A percentile compares a stretch with the other conserved stretches of the same genome.
Evolutionary conservation across 2,888 invertebrate species (phyloP).

Genomic region (Camptogramma bilineatum): DNA sequence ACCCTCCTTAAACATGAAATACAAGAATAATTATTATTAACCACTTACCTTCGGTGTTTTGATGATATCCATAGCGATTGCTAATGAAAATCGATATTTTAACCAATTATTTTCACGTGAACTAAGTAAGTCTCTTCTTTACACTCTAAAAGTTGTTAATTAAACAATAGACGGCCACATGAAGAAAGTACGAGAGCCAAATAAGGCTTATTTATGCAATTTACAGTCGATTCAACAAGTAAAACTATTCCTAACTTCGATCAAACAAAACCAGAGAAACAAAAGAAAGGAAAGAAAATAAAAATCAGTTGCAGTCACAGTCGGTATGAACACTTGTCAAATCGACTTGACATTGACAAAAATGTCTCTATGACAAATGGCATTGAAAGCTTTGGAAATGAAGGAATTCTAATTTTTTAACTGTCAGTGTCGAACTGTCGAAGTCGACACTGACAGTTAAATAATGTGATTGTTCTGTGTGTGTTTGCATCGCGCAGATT

Average conservation of each 20-base stretch:
- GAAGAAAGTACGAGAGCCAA: neutral
- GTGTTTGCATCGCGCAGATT: too few species aligned
- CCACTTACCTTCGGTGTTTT: conserved; percentile 76
- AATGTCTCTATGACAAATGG: too few species aligned
- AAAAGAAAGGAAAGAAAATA: neutral
- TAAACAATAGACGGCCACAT: neutral
- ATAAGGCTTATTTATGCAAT: neutral
- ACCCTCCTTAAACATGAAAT: neutral
- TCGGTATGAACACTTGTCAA: too few species aligned
- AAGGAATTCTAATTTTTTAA: too few species aligned
- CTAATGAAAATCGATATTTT: conserved; percentile 66
- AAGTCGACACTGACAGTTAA: too few species aligned
- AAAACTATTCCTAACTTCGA: neutral
- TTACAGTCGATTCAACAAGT: neutral
- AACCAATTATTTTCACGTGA: conserved; percentile 56
- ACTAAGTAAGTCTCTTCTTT: conserved; percentile 50
- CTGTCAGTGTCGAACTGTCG: too few species aligned
- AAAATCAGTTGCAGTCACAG: neutral
- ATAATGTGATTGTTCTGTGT: too few species aligned
- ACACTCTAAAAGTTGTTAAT: too few species aligned
- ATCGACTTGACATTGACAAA: too few species aligned
- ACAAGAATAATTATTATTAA: neutral
- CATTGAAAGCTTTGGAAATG: too few species aligned
- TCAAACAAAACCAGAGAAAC: neutral
- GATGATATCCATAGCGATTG: conserved; percentile 74